phyloP scores from a whole-genome alignment of 2,113 vertebrate species.

The Mus pahari region DNA sequence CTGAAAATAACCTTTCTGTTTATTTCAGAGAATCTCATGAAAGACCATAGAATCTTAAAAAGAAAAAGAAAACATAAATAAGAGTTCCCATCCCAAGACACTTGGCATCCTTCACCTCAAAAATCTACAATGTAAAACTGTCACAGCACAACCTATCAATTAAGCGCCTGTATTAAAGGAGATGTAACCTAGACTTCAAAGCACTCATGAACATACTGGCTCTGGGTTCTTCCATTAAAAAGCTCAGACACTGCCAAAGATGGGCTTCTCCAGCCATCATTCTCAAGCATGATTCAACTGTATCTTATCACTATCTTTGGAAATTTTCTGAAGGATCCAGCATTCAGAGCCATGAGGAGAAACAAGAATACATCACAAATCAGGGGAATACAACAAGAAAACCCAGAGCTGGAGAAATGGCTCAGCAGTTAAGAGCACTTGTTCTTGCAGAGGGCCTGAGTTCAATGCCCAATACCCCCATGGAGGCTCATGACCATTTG shows the following conservation, averaged over 20 bases:
- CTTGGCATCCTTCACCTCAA: background rate
- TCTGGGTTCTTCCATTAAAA: background rate
- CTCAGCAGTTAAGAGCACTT: background rate
- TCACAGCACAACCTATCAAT: background rate
- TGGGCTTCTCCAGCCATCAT: background rate
- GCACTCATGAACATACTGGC: background rate
- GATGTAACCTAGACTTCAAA: background rate
- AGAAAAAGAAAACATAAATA: background rate
- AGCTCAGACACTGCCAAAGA: background rate
- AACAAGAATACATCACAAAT: slow-evolving; percentile 19
- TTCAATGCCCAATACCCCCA: background rate
- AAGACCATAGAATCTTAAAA: slow-evolving; percentile 23
- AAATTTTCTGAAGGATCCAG: background rate
- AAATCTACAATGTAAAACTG: slow-evolving; percentile 25
- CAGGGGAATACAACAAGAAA: background rate
- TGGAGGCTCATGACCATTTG: background rate
- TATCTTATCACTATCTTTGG: background rate
- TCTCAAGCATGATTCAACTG: background rate
- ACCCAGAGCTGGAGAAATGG: background rate
- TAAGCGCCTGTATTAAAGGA: background rate
- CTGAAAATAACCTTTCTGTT: slow-evolving; percentile 34
- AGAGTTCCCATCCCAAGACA: background rate
- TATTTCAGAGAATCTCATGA: slow-evolving; percentile 12
- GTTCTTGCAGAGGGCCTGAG: background rate
- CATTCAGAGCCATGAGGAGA: background rate